Evolutionary conservation across 2,797 vertebrate genomes (phyloP).

Genomic region (Dallia pectoralis): DNA sequence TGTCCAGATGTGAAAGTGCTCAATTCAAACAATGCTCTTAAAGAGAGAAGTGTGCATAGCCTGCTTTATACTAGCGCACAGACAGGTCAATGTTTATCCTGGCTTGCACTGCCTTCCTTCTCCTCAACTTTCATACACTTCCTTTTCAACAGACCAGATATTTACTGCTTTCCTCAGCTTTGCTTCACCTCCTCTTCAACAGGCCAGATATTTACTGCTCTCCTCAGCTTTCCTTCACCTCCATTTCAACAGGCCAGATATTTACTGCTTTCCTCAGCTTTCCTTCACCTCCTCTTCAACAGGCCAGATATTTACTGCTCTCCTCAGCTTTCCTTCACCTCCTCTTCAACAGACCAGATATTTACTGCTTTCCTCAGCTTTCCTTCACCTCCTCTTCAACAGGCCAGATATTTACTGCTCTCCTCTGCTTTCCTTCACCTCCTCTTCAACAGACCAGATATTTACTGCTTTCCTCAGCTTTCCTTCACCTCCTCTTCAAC

Average conservation of each 20-base stretch:
- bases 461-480: too few relatives aligned
- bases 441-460: too few relatives aligned
- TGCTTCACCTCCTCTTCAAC: not conserved
- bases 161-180: not conserved
- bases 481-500: too few relatives aligned
- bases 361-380: too few relatives aligned
- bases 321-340: not conserved
- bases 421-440: too few relatives aligned
- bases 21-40: not conserved
- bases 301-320: not conserved
- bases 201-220: not conserved
- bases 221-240: not conserved
- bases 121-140: not conserved
- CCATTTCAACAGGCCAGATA: too few relatives aligned
- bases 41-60: not conserved
- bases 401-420: too few relatives aligned
- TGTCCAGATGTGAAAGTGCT: not conserved
- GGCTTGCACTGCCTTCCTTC: not conserved
- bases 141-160: not conserved
- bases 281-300: not conserved
- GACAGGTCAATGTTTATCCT: constrained; percentile 3
- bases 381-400: too few relatives aligned
- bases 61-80: not conserved
- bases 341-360: too few relatives aligned
- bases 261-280: not conserved